Conservation (phyloP, 2,113 vertebrate genomes). For the Melanerpes formicivorus region DNA sequence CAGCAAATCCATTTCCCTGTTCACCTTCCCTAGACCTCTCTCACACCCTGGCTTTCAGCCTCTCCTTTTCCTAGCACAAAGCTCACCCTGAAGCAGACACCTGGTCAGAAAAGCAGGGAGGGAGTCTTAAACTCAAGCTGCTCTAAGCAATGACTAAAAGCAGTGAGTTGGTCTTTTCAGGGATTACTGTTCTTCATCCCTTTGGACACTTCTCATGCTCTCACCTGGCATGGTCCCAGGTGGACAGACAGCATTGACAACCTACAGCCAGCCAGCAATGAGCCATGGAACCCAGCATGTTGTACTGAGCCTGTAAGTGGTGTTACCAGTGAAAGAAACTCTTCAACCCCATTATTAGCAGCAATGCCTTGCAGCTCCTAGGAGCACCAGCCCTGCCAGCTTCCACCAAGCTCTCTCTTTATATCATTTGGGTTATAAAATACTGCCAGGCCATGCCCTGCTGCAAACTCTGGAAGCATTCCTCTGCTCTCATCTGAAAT, state of each 20-base stretch:
- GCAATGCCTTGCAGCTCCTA: neutral
- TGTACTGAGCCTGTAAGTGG: neutral
- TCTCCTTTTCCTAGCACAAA: neutral
- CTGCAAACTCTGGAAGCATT: neutral
- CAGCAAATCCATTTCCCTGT: neutral
- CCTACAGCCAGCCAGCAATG: neutral
- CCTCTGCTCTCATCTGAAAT: slow-evolving; percentile 20
- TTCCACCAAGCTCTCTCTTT: neutral
- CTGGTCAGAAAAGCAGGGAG: neutral
- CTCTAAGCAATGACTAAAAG: neutral
- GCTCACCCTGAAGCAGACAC: neutral
- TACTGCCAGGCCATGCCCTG: neutral
- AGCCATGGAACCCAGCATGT: neutral
- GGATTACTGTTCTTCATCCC: neutral
- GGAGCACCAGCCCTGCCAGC: neutral
- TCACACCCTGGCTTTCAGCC: neutral
- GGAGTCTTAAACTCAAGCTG: neutral
- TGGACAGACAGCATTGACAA: neutral
- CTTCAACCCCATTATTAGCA: neutral
- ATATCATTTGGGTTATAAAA: slow-evolving; percentile 4
- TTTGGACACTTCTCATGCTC: neutral
- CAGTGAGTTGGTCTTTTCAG: neutral
- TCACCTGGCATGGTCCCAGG: neutral
- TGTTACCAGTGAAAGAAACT: neutral
- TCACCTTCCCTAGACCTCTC: neutral